Percentiles rank a stretch among this genome's conserved stretches.
These are phyloP conservation scores for Dione juno DNA, from an alignment of 2,888 invertebrate genomes.

Conservation along the genomic window DNA sequence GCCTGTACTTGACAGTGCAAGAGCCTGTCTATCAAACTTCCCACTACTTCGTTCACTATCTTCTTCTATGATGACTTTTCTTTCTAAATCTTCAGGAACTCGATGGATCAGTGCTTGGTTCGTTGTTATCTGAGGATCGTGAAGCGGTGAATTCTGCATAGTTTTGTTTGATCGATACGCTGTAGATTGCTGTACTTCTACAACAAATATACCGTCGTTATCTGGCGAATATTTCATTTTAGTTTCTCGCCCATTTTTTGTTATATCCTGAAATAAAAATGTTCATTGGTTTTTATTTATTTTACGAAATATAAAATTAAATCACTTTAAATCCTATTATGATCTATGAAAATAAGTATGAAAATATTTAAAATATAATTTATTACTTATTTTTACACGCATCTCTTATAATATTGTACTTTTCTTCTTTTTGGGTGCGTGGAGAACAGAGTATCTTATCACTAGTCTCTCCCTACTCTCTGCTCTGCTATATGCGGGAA, in stretches of 20 bases:
- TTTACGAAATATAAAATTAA: neutral
- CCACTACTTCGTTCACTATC: conserved; percentile 65
- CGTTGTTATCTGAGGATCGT: conserved; percentile 76
- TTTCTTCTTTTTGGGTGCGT: too few relatives aligned
- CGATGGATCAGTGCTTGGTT: conserved; percentile 77
- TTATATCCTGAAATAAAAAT: conserved; percentile 84
- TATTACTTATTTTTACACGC: too few relatives aligned
- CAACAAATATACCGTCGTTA: conserved; percentile 89
- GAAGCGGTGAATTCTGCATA: conserved; percentile 63
- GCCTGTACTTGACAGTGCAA: conserved; percentile 87
- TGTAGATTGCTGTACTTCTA: conserved; percentile 84
- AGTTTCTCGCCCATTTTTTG: conserved; percentile 87
- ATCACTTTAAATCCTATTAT: neutral
- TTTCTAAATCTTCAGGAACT: conserved; percentile 71
- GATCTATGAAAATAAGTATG: too few relatives aligned
- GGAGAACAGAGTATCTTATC: too few relatives aligned
- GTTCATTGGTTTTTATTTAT: neutral
- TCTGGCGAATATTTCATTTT: conserved; percentile 89
- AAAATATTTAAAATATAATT: too few relatives aligned
- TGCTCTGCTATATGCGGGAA: too few relatives aligned
- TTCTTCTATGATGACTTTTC: conserved; percentile 60
- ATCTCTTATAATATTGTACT: too few relatives aligned
- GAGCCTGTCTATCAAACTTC: conserved; percentile 69
- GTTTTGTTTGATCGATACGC: conserved; percentile 70
- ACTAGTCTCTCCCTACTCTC: too few relatives aligned